Percentiles rank a stretch among this genome's conserved stretches.
phyloP scores from a whole-genome alignment of 2,797 vertebrate species.

The Arnoldichthys spilopterus region DNA sequence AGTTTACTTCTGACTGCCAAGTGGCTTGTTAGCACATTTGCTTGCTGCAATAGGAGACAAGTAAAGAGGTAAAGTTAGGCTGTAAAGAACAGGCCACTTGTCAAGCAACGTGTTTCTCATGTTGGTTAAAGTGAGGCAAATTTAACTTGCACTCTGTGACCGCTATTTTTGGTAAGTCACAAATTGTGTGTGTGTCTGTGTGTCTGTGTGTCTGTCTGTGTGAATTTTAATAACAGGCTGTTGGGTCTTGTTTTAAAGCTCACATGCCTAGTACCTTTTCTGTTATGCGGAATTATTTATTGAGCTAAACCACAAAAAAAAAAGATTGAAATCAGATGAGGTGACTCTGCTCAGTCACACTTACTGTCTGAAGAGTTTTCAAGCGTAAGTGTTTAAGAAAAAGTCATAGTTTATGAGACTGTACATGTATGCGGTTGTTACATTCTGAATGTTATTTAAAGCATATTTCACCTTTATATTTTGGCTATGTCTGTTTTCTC shows the following conservation, averaged over 20 bases:
- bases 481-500: too few relatives aligned
- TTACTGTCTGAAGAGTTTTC: too few relatives aligned
- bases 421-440: too few relatives aligned
- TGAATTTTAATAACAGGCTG: not conserved
- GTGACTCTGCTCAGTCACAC: too few relatives aligned
- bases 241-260: constrained; percentile 1
- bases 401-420: too few relatives aligned
- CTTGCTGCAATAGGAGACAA: not conserved
- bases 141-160: not conserved
- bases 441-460: too few relatives aligned
- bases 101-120: constrained; percentile 18
- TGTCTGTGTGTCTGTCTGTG: too few relatives aligned
- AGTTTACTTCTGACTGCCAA: constrained; percentile 23
- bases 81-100: constrained; percentile 13
- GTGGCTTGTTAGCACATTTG: constrained; percentile 12
- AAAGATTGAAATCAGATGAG: too few relatives aligned
- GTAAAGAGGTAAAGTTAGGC: constrained; percentile 9
- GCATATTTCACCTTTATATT: too few relatives aligned
- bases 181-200: too few relatives aligned
- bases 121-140: not conserved
- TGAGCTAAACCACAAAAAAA: too few relatives aligned
- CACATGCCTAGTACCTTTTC: not conserved
- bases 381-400: too few relatives aligned
- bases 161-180: not conserved
- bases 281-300: not conserved